These are phyloP conservation scores for Bos taurus DNA, from an alignment of 2,113 vertebrate genomes.

Conservation along the genomic window DNA sequence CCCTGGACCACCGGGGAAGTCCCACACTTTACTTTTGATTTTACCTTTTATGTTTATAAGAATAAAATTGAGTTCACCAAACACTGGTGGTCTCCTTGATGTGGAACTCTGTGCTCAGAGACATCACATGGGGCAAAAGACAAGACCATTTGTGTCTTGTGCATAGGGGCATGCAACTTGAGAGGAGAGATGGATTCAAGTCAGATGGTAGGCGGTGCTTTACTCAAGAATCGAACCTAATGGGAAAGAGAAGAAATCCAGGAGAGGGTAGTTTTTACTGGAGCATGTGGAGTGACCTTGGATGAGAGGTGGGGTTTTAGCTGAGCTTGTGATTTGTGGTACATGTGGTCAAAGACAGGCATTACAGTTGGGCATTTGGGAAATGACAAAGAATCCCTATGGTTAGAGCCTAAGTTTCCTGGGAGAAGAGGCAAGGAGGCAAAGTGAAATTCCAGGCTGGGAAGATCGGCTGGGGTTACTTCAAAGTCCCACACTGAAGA, in stretches of 20 bases:
- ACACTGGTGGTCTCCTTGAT: neutral
- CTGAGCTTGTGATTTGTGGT: neutral
- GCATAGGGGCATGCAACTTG: neutral
- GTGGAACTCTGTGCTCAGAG: neutral
- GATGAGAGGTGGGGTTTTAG: neutral
- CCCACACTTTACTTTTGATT: neutral
- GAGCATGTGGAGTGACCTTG: neutral
- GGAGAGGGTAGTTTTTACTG: neutral
- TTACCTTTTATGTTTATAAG: neutral
- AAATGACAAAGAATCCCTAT: neutral
- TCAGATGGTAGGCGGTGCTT: neutral
- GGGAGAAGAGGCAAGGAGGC: neutral
- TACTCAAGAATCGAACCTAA: neutral
- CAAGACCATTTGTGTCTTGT: neutral
- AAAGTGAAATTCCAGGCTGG: neutral
- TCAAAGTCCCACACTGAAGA: neutral
- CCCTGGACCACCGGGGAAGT: neutral
- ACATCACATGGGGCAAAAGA: neutral
- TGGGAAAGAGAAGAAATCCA: neutral
- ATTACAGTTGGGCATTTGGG: neutral
- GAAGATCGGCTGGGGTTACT: neutral
- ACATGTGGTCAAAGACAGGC: neutral
- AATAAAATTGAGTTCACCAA: neutral
- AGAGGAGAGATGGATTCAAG: neutral
- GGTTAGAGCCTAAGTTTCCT: neutral